These are phyloP conservation scores for Forficula auricularia DNA, from an alignment of 1,140 invertebrate genomes.

Conservation along the genomic window DNA sequence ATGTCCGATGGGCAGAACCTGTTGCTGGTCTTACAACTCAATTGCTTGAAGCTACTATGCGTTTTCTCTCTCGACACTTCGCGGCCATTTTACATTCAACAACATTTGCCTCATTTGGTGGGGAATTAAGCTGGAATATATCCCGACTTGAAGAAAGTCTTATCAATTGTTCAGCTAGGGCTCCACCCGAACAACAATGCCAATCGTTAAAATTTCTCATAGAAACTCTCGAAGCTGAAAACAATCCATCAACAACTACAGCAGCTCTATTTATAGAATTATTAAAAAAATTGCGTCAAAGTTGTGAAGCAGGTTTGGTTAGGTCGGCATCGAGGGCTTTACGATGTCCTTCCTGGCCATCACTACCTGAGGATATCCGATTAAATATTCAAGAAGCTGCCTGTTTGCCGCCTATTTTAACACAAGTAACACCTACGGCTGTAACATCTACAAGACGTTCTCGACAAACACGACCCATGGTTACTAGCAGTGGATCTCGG, in stretches of 20 bases:
- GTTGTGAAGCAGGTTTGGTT: constrained; percentile 42
- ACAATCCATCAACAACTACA: constrained; percentile 19
- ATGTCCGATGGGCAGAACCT: constrained; percentile 52
- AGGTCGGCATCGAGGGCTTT: constrained; percentile 40
- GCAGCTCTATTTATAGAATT: constrained; percentile 25
- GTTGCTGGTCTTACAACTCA: constrained; percentile 45
- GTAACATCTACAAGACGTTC: too few species aligned
- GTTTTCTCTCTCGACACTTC: too few species aligned
- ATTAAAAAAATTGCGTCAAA: constrained; percentile 26
- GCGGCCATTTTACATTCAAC: too few species aligned
- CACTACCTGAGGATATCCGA: constrained; percentile 40
- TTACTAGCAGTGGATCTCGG: too few species aligned
- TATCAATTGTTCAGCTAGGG: constrained; percentile 37
- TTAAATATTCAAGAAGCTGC: constrained; percentile 39
- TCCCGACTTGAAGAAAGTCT: constrained; percentile 46
- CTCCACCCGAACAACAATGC: constrained; percentile 52
- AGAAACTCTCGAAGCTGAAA: constrained; percentile 23
- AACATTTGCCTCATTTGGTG: constrained; percentile 29
- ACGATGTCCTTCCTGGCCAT: constrained; percentile 40
- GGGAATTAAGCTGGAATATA: constrained; percentile 46
- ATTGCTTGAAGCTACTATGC: constrained; percentile 42
- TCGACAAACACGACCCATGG: too few species aligned
- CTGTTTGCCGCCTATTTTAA: constrained; percentile 27
- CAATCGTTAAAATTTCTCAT: constrained; percentile 15
- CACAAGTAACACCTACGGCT: constrained; percentile 15